Evolutionary conservation across 1,140 invertebrate species (phyloP).

Genomic region (Chionoecetes opilio): DNA sequence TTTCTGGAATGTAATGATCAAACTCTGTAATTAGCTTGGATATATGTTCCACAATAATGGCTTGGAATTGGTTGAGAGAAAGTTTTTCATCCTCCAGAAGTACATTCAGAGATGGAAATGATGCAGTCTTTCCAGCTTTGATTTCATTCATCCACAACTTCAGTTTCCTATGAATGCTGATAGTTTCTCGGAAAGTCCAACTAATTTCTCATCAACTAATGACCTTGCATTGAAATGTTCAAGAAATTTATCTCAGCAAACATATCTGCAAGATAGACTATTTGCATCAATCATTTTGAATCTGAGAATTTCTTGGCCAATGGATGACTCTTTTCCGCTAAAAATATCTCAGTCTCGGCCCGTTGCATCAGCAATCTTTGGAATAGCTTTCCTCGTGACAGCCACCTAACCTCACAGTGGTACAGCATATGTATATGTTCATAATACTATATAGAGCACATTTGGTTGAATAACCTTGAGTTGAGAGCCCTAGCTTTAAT

Average conservation of each 20-base stretch:
- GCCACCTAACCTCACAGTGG: slow-evolving; percentile 64
- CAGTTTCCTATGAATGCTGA: slow-evolving; percentile 55
- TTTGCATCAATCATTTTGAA: too few relatives aligned
- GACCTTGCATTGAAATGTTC: slow-evolving; percentile 33
- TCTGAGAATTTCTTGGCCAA: too few relatives aligned
- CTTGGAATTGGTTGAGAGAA: slow-evolving; percentile 54
- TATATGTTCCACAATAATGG: slow-evolving; percentile 59
- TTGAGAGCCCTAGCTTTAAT: slow-evolving; percentile 52
- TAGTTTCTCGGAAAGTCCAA: slow-evolving; percentile 52
- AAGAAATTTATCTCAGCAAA: slow-evolving; percentile 46
- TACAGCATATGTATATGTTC: slow-evolving; percentile 31
- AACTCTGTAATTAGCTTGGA: slow-evolving; percentile 62
- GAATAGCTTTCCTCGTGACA: slow-evolving; percentile 63
- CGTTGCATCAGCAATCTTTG: slow-evolving; percentile 55
- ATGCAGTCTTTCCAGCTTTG: slow-evolving; percentile 8
- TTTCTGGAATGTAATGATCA: slow-evolving; percentile 63
- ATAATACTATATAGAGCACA: not conserved
- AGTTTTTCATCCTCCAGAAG: slow-evolving; percentile 45
- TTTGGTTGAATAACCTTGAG: slow-evolving; percentile 28
- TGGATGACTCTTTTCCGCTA: slow-evolving; percentile 46
- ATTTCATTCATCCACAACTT: slow-evolving; percentile 56
- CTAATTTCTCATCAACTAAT: not conserved
- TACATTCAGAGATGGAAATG: slow-evolving; percentile 37
- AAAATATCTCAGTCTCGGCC: slow-evolving; percentile 43
- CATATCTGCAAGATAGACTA: not conserved